Base-by-base conservation (phyloP, 2,113 vertebrate genomes). In the Larimichthys crocea region DNA sequence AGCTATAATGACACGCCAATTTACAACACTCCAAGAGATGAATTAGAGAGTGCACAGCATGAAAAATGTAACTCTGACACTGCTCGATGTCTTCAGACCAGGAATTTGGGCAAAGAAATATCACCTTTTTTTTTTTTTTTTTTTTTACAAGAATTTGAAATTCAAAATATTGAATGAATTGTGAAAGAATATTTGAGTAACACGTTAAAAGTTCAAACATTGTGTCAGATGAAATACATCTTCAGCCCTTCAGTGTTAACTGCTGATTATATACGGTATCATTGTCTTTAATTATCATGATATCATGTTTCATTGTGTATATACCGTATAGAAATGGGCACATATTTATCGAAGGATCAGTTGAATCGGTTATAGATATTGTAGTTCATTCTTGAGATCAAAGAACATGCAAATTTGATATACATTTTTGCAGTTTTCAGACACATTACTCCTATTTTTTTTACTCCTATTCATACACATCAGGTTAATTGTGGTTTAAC, bases 1-100 rank as follows among this genome's bases (percentile, higher is more conserved):
- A 67, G 62, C 83, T 46, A 19, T 84, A 81, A 79, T 78, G 67
- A 79, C 76, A 88, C 75, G 35, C 80, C 73, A 83, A 84, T 86
- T 89, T 83, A 80, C 48, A 84, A 74, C 75, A 83, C 67, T 68
- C 67, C 48, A 67, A 75, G 74, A 76, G 74, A 83, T 55, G 83
- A 89, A 81, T 84, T 76, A 83, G 40, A 63, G 84, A 61, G 55
- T 67, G 77, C 52, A 48, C 40, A 65, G 78, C 71, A 64, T 62
- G 50, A 20, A 49, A 55, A 62, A 42, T 50, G 63, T 1, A 63
- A 71, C 75, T 20, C 50, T 69, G 76, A 65, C 76, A 69, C 72
- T 9, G 40, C 68, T 65, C 10, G 56, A 57, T 63, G 59, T 69
- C 59, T 63, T 82, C 44, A 42, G 60, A 71, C 40, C 65, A 64